Base-by-base conservation (phyloP, 2,888 invertebrate genomes). In the Caenorhabditis wallacei region DNA sequence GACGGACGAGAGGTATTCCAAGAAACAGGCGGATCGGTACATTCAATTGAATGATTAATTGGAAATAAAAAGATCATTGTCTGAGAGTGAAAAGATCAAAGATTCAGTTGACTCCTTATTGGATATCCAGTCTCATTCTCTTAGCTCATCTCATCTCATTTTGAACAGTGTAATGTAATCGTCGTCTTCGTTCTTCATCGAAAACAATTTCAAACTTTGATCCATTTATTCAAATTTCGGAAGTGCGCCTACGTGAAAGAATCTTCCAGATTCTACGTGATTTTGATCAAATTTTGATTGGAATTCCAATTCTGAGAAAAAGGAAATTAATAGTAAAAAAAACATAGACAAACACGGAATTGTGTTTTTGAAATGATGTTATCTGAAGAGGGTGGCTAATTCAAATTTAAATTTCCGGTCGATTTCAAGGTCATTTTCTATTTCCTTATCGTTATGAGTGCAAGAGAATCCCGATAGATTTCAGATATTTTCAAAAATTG, bases 351-450 rank as follows among this genome's bases (percentile, higher is more conserved):
- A 66, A 57, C 57, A 57, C 57, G 70, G 69, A 69, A 69, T 43
- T 26, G 26, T 48, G 13, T 24, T 10, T 20, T 20, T 20, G 8
- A 26, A 48, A 16, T 70, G 57, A 70, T 59, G 59, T 48, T 57
- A 48, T 59, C 37, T 40, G 48, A 26, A n/a, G 70, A 70, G 70
- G 70, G 70, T 70, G 57, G 70, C 48, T 56, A 57, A 57, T 35
- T 48, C 46, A 51, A 56, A 56, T 56, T 56, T 46, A 40, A 71
- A 71, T 61, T 61, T 71, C 71, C 71, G 70, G 69, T 40, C n/a
- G 54, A 56, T n/a, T n/a, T n/a, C 46, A 51, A 56, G 51, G 46
- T 57, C 69, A 24, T 46, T 53, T 20, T 48, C 13, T 48, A 24
- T 46, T 68, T 68, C 56, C 56, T 40, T 56, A 24, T 30, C 30